Conservation (phyloP, 2,113 vertebrate species). For the Rhinopomastus cyanomelas region DNA sequence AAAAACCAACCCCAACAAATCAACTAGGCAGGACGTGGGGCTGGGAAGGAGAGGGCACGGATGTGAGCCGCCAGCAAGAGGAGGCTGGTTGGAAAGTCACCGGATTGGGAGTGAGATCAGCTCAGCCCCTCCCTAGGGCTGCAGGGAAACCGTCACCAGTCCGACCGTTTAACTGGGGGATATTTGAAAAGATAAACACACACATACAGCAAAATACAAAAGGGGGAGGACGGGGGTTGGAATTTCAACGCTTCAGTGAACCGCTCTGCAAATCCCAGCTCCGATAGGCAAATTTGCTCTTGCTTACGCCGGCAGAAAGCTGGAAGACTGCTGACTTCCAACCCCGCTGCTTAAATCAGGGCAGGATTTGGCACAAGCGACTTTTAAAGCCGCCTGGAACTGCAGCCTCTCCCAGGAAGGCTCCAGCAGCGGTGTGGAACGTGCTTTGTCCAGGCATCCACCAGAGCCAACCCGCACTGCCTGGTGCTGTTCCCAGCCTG, state of each 20-base stretch:
- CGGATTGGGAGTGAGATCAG: neutral
- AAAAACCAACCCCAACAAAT: too few relatives aligned
- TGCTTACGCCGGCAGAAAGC: constrained; percentile 50
- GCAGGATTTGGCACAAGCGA: constrained; percentile 9
- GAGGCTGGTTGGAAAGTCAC: neutral
- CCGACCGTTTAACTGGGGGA: neutral
- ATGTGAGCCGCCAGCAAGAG: neutral
- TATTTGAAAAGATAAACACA: constrained; percentile 31
- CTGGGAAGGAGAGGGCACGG: neutral
- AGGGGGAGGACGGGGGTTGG: neutral
- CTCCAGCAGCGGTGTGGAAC: neutral
- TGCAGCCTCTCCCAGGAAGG: neutral
- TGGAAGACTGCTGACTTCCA: constrained; percentile 36
- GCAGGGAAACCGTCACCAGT: neutral
- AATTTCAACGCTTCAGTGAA: neutral
- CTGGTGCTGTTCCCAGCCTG: neutral
- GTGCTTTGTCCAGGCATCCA: neutral
- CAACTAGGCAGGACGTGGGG: neutral
- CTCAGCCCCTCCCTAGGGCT: neutral
- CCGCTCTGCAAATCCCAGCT: neutral
- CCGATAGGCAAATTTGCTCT: neutral
- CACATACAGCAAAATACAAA: neutral
- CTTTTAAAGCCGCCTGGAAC: neutral
- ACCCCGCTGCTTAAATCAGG: neutral
- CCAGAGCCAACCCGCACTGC: neutral